Evolutionary conservation across 2,797 vertebrate species (phyloP).

Genomic region (Astyanax mexicanus): DNA sequence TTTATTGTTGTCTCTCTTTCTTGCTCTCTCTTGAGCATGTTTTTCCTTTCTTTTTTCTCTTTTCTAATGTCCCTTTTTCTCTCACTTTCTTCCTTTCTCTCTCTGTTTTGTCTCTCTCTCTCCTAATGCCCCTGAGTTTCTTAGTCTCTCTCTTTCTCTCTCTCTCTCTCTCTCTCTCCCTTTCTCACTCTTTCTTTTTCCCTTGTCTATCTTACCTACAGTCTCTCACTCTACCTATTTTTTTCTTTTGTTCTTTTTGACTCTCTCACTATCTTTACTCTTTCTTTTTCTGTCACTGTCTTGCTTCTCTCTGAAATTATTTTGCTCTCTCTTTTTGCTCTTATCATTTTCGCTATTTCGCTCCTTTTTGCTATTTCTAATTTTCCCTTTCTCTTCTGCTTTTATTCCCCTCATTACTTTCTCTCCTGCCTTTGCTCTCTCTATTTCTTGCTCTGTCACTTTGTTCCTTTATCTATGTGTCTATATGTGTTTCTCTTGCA

Average conservation of each 20-base stretch:
- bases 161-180: neutral
- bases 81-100: too few relatives aligned
- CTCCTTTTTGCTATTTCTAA: neutral
- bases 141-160: too few relatives aligned
- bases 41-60: neutral
- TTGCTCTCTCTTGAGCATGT: neutral
- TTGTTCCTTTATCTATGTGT: too few relatives aligned
- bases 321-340: too few relatives aligned
- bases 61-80: conserved; percentile 13
- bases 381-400: neutral
- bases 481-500: too few relatives aligned
- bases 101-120: too few relatives aligned
- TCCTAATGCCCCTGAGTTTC: too few relatives aligned
- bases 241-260: neutral
- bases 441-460: neutral
- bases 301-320: too few relatives aligned
- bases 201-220: neutral
- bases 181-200: neutral
- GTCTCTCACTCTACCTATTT: conserved; percentile 7
- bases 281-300: conserved; percentile 3
- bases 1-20: neutral
- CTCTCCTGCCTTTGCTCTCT: conserved; percentile 10
- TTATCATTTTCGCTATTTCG: conserved; percentile 9
- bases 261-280: neutral
- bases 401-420: neutral